Evolutionary conservation across 2,888 invertebrate genomes (phyloP), one percentile per base, ranked within the genome.

Genomic region (Boloria euphrosyne): DNA sequence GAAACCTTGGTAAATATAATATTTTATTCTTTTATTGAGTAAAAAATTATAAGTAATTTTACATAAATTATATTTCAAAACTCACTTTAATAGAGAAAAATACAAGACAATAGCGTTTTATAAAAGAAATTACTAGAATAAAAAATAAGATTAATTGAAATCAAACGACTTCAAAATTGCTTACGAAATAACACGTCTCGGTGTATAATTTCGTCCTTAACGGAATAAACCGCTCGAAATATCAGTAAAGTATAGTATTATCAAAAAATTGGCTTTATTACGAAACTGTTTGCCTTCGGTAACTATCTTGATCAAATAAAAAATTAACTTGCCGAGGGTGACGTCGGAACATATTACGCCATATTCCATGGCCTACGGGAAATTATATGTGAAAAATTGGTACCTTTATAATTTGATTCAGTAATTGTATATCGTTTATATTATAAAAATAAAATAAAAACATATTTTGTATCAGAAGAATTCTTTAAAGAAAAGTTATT

Each of bases 201-300:
- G 71, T 74, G 72, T 87, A 76, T 88, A 89, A 90, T 90, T 89
- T 90, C 75, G 79, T 84, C 78, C 80, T 82, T 81, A 81, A 79
- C 73, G 77, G 77, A 82, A 82, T 79, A 78, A 79, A 81, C 80
- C 76, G 77, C 79, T 85, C 80, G 71, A 80, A 85, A 80, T 80
- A 76, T 75, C 76, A 75, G 75, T 78, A 74, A 77, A 76, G 71
- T 76, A 76, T 82, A 74, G 84, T 79, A 90, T 89, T 90, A 89
- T 82, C 82, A 86, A 90, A 90, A 90, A 92, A 91, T 91, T 90
- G 90, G 86, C 89, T 87, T 84, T 87, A 92, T 91, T 91, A 91
- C 79, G 79, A 83, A 88, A 87, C 84, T 84, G 85, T 87, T 85
- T 78, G 86, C 86, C 82, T 76, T 75, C 77, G 75, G 80, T 85